Percentiles rank a stretch among this genome's conserved stretches.
These are phyloP conservation scores for Camptogramma bilineatum DNA, from an alignment of 2,888 invertebrate species.

Conservation along the genomic window DNA sequence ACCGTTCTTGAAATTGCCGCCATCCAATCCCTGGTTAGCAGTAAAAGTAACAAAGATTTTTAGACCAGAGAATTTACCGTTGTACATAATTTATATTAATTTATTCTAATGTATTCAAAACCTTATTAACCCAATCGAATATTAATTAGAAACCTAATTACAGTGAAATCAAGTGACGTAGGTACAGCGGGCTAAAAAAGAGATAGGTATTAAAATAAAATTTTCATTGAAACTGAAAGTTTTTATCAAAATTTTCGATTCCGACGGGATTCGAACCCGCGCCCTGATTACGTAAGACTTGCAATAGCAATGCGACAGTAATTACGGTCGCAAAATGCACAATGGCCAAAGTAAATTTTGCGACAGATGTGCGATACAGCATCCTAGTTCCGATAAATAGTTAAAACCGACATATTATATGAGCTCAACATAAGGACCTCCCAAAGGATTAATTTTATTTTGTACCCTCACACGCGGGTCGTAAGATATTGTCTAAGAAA, in stretches of 20 bases:
- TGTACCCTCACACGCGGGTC: constrained; percentile 30
- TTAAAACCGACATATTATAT: constrained; percentile 22
- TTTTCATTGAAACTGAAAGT: no score
- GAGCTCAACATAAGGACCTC: constrained; percentile 16
- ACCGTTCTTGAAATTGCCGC: constrained; percentile 92
- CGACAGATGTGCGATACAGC: no score
- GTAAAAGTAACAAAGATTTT: constrained; percentile 44
- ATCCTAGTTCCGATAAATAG: constrained; percentile 10
- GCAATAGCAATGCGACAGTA: no score
- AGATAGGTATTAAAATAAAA: neutral
- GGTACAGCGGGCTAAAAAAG: constrained; percentile 9
- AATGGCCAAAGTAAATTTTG: no score
- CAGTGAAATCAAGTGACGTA: constrained; percentile 7
- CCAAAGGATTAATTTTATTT: constrained; percentile 50
- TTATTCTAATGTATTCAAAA: constrained; percentile 25
- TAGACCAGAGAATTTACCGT: neutral
- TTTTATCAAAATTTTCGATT: no score
- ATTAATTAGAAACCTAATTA: constrained; percentile 21
- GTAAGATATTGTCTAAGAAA: neutral
- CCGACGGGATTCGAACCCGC: no score
- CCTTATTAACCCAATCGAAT: constrained; percentile 26
- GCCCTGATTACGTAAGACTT: no score
- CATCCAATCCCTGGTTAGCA: constrained; percentile 90
- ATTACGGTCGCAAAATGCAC: no score
- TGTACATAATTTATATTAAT: neutral